Evolutionary conservation across 2,797 vertebrate species (phyloP).

Genomic region (Glossophaga mutica): DNA sequence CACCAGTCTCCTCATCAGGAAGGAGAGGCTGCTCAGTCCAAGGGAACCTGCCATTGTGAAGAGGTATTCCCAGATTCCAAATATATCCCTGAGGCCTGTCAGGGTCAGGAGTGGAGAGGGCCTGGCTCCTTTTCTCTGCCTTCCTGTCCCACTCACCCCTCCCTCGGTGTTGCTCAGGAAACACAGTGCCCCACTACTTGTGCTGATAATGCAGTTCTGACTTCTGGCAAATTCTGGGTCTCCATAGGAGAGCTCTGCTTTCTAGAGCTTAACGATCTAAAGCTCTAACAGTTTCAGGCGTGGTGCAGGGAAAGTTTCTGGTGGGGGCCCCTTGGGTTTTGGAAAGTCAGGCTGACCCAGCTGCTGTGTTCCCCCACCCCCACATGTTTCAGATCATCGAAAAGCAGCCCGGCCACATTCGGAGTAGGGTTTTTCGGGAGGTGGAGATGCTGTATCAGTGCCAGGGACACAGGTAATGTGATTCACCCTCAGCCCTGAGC

Average conservation of each 20-base stretch:
- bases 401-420: slow-evolving; percentile 95
- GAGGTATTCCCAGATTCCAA: background rate
- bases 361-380: accelerated
- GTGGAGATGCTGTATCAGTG: slow-evolving; percentile 99
- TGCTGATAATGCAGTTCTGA: background rate
- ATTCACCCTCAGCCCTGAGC: background rate
- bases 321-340: accelerated
- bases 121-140: background rate
- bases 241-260: background rate
- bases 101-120: background rate
- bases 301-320: background rate
- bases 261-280: background rate
- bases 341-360: background rate
- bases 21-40: no score
- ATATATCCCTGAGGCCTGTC: no score
- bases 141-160: background rate
- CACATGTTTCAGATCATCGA: slow-evolving; percentile 90
- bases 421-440: slow-evolving; percentile 95
- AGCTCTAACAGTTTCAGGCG: background rate
- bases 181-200: background rate
- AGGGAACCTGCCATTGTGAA: background rate
- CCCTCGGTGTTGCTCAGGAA: background rate
- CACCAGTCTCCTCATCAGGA: background rate
- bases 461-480: slow-evolving; percentile 92
- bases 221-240: background rate